Evolutionary conservation across 2,888 invertebrate genomes (phyloP), one percentile per base, ranked within the genome.

Genomic region (Drosophila pseudotalamancana): DNA sequence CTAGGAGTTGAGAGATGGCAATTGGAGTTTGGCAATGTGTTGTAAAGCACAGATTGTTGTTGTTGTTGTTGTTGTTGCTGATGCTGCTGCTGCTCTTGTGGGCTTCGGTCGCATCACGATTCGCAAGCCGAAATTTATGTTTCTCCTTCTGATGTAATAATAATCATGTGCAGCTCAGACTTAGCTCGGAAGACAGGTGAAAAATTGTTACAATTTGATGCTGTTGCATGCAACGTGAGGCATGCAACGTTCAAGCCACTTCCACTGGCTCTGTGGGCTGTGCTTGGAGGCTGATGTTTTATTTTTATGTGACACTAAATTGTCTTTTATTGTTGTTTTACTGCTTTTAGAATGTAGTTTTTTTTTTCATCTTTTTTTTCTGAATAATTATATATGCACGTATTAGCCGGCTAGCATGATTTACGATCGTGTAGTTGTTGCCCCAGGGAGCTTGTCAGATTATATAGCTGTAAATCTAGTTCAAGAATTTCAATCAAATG

Each of bases 131-230:
- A 70, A 86, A 82, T 86, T 82, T 83, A 82, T 85, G 81, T 74
- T 83, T 66, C 37, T 77, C 68, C 70, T 73, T 61, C 81, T 81
- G 81, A 81, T 85, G 81, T 81, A 81, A 81, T 81, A 81, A 81
- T 82, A 81, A 81, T 81, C 81, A 81, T 85, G 81, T 77, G 79
- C 79, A 48, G 66, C 62, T 57, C 51, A 19, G 27, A 37, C 51
- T 48, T 8, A 29, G 49, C 67, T 48, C 35, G 50, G 71, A 16
- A 43, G 85, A 82, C 81, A 82, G 81, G 81, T 82, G 81, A 82
- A 82, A 82, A 82, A 82, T 82, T 82, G 81, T 82, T 82, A 82
- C 81, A 82, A 82, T 82, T 82, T 85, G 81, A 79, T 79, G 85
- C 25, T 61, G 59, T 63, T 64, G 72, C 73, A 61, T 45, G 67